phyloP scores from a whole-genome alignment of 2,888 invertebrate genomes.

The Tachina grossa region DNA sequence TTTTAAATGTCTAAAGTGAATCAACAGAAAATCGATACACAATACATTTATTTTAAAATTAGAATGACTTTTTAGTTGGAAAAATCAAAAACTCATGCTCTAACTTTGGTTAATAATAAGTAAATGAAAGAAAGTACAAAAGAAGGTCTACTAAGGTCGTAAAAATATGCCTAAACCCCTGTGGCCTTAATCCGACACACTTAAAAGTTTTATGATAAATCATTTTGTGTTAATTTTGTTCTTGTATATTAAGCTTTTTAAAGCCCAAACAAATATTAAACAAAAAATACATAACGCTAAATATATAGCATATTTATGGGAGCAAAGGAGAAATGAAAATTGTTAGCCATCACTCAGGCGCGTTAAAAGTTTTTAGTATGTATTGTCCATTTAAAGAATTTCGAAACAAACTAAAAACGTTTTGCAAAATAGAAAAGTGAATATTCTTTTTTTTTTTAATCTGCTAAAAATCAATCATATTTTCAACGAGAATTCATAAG shows the following conservation, averaged over 20 bases:
- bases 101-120: not conserved
- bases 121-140: not conserved
- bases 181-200: not conserved
- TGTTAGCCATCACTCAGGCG: not conserved
- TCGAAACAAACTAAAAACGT: not conserved
- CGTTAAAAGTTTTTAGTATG: not conserved
- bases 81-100: not conserved
- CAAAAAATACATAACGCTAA: not conserved
- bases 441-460: not conserved
- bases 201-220: not conserved
- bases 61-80: not conserved
- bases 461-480: slow-evolving; percentile 3
- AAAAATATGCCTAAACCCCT: not conserved
- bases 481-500: not conserved
- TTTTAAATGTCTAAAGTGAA: not conserved
- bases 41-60: slow-evolving; percentile 4
- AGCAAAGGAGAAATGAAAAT: not conserved
- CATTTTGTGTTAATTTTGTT: slow-evolving; percentile 14
- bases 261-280: not conserved
- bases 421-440: not conserved
- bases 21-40: slow-evolving; percentile 4
- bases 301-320: not conserved
- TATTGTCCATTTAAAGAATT: not conserved
- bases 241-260: not conserved
- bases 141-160: not conserved